A percentile compares a stretch with the other conserved stretches of the same genome.
Evolutionary conservation across 2,113 vertebrate genomes (phyloP).

Genomic region (Litocranius walleri): DNA sequence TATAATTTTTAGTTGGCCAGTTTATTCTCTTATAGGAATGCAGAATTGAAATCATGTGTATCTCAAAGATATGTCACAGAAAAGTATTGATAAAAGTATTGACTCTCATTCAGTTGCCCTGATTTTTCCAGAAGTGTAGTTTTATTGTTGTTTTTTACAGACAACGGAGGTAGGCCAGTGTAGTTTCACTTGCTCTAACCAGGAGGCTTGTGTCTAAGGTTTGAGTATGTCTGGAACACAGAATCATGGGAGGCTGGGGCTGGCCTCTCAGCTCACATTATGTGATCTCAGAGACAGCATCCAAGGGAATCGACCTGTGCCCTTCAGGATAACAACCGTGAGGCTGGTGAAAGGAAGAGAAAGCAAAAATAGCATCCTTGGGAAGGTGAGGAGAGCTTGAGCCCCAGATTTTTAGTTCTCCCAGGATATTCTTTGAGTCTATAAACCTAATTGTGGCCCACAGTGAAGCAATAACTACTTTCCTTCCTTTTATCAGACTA

Average conservation of each 20-base stretch:
- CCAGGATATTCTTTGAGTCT: background rate
- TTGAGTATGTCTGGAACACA: background rate
- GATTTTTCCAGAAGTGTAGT: background rate
- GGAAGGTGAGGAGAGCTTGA: background rate
- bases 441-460: background rate
- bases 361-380: background rate
- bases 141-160: background rate
- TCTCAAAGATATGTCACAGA: background rate
- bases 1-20: background rate
- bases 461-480: background rate
- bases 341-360: background rate
- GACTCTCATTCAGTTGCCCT: background rate
- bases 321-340: background rate
- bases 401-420: background rate
- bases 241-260: background rate
- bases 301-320: background rate
- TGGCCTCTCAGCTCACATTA: background rate
- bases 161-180: background rate
- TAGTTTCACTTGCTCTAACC: background rate
- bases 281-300: background rate
- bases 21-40: background rate
- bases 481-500: background rate
- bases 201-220: background rate
- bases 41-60: background rate
- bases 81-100: background rate